A percentile compares a stretch with the other conserved stretches of the same genome.
Evolutionary conservation across 2,888 invertebrate genomes (phyloP).

Genomic region (Galerucella pusilla): DNA sequence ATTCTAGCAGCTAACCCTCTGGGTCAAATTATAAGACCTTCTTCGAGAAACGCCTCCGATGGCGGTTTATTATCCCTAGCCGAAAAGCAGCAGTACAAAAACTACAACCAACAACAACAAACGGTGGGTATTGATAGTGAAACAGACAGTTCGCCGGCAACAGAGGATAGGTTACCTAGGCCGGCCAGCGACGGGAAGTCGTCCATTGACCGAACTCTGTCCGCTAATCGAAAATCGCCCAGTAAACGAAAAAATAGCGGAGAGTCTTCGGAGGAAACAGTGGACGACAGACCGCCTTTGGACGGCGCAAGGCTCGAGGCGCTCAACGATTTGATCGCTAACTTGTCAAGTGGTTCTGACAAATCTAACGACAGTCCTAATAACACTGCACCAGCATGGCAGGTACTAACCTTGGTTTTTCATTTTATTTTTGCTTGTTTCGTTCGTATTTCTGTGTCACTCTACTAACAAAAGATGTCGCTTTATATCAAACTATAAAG

Average conservation of each 20-base stretch:
- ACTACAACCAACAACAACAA: conserved; percentile 45
- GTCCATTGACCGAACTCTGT: neutral
- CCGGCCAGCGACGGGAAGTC: conserved; percentile 3
- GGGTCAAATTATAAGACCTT: conserved; percentile 57
- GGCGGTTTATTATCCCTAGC: conserved; percentile 63
- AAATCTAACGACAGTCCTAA: conserved; percentile 63
- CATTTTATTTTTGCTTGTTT: conserved; percentile 39
- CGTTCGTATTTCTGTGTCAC: neutral
- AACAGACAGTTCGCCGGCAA: conserved; percentile 44
- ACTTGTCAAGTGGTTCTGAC: conserved; percentile 64
- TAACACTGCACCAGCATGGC: conserved; percentile 63
- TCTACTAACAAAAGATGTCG: neutral
- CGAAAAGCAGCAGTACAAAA: conserved; percentile 54
- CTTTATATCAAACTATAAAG: no score
- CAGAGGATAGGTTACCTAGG: conserved; percentile 6
- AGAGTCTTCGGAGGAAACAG: neutral
- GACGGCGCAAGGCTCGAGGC: conserved; percentile 59
- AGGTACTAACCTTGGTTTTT: conserved; percentile 61
- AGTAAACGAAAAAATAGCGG: neutral
- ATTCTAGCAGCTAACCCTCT: conserved; percentile 61
- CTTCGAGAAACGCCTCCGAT: conserved; percentile 52
- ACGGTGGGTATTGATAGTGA: conserved; percentile 64
- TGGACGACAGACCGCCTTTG: conserved; percentile 11
- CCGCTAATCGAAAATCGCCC: no score
- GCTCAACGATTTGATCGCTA: conserved; percentile 65